These are phyloP conservation scores for Triops longicaudatus DNA, from an alignment of 1,140 invertebrate genomes.

Conservation along the genomic window DNA sequence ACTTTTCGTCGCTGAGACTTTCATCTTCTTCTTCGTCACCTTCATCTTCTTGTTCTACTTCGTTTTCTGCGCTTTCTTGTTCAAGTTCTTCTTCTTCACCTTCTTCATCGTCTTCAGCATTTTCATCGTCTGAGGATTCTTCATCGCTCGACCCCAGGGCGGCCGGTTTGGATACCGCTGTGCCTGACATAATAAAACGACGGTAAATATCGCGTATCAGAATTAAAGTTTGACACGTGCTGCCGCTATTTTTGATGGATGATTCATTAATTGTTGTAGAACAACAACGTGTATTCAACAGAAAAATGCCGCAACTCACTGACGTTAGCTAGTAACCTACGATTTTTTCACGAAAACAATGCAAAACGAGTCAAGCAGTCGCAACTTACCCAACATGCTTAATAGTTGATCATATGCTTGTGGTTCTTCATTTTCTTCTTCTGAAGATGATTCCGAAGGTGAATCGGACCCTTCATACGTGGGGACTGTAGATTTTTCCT, in stretches of 20 bases:
- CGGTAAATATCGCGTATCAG: too few species aligned
- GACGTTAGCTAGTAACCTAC: too few species aligned
- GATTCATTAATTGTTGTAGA: too few species aligned
- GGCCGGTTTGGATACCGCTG: conserved; percentile 20
- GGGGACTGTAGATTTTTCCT: neutral
- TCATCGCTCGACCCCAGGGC: conserved; percentile 25
- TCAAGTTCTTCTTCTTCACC: conserved; percentile 28
- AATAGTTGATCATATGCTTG: conserved; percentile 28
- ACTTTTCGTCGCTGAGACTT: conserved; percentile 28
- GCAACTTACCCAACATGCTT: too few species aligned
- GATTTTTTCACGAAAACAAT: too few species aligned
- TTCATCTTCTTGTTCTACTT: conserved; percentile 22
- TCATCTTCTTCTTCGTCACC: conserved; percentile 25
- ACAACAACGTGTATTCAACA: too few species aligned
- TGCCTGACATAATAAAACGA: too few species aligned
- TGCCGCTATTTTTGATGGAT: too few species aligned
- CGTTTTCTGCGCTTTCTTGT: conserved; percentile 30
- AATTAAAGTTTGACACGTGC: too few species aligned
- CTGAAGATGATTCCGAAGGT: conserved; percentile 1
- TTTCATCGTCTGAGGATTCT: conserved; percentile 31
- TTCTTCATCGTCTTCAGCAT: conserved; percentile 29
- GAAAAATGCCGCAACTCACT: too few species aligned
- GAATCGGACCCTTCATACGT: conserved; percentile 16
- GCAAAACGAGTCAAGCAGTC: too few species aligned
- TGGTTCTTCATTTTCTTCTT: conserved; percentile 27